phyloP scores from a whole-genome alignment of 2,888 invertebrate species.

The Hymenopus coronatus region DNA sequence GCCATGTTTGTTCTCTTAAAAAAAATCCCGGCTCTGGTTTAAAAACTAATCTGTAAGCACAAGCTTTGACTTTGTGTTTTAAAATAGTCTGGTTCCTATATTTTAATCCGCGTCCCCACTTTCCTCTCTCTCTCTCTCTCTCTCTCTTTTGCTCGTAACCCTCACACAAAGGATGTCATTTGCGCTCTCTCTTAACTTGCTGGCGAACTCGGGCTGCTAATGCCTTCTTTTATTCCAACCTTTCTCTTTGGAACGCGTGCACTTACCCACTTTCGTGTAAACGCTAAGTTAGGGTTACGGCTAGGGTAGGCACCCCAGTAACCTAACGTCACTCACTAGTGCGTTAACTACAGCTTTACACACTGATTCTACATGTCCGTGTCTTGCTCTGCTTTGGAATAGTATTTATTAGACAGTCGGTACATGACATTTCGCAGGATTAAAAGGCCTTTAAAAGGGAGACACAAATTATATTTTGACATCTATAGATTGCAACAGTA shows the following conservation, averaged over 20 bases:
- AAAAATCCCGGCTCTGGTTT: neutral
- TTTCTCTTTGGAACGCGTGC: neutral
- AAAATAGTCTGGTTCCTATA: constrained; percentile 3
- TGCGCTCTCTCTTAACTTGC: neutral
- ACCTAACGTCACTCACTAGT: neutral
- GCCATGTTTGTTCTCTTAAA: neutral
- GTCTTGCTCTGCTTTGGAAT: too few species aligned
- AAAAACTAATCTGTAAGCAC: constrained; percentile 1
- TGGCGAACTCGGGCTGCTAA: neutral
- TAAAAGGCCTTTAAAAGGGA: too few species aligned
- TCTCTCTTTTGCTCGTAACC: neutral
- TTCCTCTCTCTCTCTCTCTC: neutral
- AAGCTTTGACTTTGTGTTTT: constrained; percentile 6
- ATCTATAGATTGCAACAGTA: too few species aligned
- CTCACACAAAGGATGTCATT: constrained; percentile 14
- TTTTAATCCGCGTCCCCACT: neutral
- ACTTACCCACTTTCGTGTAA: neutral
- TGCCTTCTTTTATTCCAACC: neutral
- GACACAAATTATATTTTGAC: too few species aligned
- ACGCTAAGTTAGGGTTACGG: neutral
- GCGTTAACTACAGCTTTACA: too few species aligned
- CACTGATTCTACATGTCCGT: too few species aligned
- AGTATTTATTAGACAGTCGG: too few species aligned
- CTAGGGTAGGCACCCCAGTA: neutral
- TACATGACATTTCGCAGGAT: too few species aligned